Percentiles rank a stretch among this genome's conserved stretches.
Evolutionary conservation across 2,113 vertebrate species (phyloP).

Genomic region (Hassar affinis): DNA sequence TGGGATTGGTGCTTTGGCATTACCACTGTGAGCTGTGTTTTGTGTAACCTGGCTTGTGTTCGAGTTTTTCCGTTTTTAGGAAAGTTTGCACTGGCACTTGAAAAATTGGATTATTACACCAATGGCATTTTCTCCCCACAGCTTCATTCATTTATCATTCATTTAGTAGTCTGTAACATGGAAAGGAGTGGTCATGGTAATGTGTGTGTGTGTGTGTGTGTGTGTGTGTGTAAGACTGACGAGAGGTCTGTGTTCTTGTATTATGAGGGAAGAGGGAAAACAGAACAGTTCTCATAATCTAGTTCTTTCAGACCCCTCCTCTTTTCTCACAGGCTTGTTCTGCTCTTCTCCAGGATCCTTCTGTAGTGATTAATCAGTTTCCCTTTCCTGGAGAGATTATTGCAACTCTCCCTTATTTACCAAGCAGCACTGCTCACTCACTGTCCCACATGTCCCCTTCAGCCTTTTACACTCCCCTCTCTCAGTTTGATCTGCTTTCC

Average conservation of each 20-base stretch:
- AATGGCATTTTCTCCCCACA: constrained; percentile 52
- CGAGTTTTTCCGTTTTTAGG: constrained; percentile 34
- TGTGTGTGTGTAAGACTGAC: constrained; percentile 1
- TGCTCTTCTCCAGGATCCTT: constrained; percentile 61
- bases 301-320: neutral
- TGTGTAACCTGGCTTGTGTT: neutral
- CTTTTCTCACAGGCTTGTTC: constrained; percentile 42
- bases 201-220: constrained; percentile 10
- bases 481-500: no score
- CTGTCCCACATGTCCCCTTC: neutral
- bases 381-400: constrained; percentile 74
- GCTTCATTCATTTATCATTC: constrained; percentile 54
- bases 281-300: neutral
- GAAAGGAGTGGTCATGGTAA: constrained; percentile 10
- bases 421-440: constrained; percentile 26
- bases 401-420: constrained; percentile 66
- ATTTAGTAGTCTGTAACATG: constrained; percentile 26
- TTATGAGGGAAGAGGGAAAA: neutral
- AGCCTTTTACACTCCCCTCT: neutral
- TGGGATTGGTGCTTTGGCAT: neutral
- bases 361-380: constrained; percentile 71
- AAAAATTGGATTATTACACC: constrained; percentile 66
- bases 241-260: constrained; percentile 13
- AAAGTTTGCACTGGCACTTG: constrained; percentile 29
- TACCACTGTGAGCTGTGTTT: neutral